Evolutionary conservation across 2,888 invertebrate genomes (phyloP), one percentile per base, ranked within the genome.

Genomic region (Globia sparganii): DNA sequence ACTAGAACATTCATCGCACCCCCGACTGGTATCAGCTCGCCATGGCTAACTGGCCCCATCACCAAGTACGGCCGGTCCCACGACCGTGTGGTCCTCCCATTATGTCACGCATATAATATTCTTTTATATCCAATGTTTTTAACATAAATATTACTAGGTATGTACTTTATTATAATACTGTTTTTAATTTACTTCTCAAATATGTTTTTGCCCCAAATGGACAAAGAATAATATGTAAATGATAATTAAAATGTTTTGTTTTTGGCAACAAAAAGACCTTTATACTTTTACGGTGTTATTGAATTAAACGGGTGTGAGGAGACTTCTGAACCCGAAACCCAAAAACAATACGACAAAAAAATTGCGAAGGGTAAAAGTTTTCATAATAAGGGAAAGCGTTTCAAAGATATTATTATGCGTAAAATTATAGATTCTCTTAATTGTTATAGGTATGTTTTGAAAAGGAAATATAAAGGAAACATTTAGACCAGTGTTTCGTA

Each of bases 221-320:
- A 76, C 53, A 43, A 76, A 43, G 6, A 58, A 43, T 13, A 43
- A 43, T n/a, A 75, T 62, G 53, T 53, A 62, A 75, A 31, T 31
- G 40, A 6, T 53, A 75, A 75, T 75, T 75, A 40, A 74, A 62
- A 31, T 21, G 21, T 75, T 62, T 43, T n/a, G 40, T 76, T 75
- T 75, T 43, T 53, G 15, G n/a, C 21, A 28, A 77, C 58, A 66
- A 66, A 56, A 58, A 18, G 18, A 37, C 34, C 56, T 46, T 58
- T 66, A 37, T 43, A 18, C 31, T n/a, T 56, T 31, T 25, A 43
- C 65, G 15, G 46, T 66, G 66, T 58, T 37, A 65, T 58, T 77
- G 18, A 59, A 31, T 66, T 49, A 64, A 37, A 40, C n/a, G 31
- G 58, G 21, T n/a, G 25, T 31, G 58, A 77, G 58, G 18, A 40